Conservation (phyloP, 2,113 vertebrate species). For the Chionodraco myersi region DNA sequence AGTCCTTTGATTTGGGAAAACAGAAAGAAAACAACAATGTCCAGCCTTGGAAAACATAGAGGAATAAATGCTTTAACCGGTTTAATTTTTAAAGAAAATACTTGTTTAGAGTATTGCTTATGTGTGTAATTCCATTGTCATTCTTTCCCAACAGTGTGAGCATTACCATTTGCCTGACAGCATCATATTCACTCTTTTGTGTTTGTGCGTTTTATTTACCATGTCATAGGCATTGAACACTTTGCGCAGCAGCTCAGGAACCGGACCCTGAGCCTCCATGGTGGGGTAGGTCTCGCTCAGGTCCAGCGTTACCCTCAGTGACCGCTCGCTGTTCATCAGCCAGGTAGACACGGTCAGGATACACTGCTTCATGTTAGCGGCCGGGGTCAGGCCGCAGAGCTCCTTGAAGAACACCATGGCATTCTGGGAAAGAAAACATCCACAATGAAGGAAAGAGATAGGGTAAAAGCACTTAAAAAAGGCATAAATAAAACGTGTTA, state of each 20-base stretch:
- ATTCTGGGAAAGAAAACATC: conserved; percentile 81
- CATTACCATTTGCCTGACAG: not conserved
- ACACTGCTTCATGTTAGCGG: conserved; percentile 95
- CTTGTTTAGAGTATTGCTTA: not conserved
- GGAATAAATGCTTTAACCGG: too few species aligned
- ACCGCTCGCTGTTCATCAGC: conserved; percentile 90
- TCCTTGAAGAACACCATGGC: conserved; percentile 95
- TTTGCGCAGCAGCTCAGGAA: conserved; percentile 92
- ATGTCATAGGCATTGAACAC: conserved; percentile 92
- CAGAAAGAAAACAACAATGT: too few species aligned
- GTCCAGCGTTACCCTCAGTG: conserved; percentile 87
- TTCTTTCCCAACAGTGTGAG: not conserved
- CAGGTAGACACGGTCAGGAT: conserved; percentile 91
- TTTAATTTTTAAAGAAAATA: not conserved
- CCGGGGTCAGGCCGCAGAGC: conserved; percentile 91
- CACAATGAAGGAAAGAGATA: not conserved
- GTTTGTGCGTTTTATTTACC: conserved; percentile 65
- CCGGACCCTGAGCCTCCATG: conserved; percentile 90
- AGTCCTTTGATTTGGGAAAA: too few species aligned
- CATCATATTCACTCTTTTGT: not conserved
- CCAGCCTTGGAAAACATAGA: too few species aligned
- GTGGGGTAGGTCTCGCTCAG: conserved; percentile 90
- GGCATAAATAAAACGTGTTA: not conserved
- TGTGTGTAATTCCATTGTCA: not conserved
- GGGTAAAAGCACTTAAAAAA: not conserved